Evolutionary conservation across 2,888 invertebrate species (phyloP).

Genomic region (Sarcophaga subvicina): DNA sequence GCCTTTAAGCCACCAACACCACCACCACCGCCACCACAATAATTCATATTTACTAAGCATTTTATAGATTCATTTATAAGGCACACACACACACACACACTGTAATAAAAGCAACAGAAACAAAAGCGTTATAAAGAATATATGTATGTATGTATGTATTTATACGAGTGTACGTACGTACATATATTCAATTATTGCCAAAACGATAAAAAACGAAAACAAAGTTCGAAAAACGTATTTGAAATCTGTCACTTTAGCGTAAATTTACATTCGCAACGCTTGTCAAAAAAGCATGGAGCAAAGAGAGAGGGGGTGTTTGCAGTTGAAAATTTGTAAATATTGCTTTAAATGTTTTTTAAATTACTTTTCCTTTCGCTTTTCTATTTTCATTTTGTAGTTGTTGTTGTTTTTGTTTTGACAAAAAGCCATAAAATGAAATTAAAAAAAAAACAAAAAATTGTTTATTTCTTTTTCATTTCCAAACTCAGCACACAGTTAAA

Average conservation of each 20-base stretch:
- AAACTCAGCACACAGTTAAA: background rate
- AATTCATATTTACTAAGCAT: background rate
- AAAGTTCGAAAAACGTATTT: background rate
- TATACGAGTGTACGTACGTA: too few relatives aligned
- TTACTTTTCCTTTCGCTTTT: slow-evolving; percentile 30
- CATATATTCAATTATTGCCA: background rate
- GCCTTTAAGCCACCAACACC: background rate
- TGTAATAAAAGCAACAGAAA: background rate
- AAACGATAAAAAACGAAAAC: background rate
- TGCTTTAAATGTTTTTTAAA: slow-evolving; percentile 51
- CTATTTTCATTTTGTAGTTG: too few relatives aligned
- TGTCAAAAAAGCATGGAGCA: background rate
- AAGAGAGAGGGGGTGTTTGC: background rate
- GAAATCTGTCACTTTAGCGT: slow-evolving; percentile 37
- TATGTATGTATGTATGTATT: too few relatives aligned
- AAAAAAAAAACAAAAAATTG: slow-evolving; percentile 28
- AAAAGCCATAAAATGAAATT: slow-evolving; percentile 27
- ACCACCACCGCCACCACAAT: background rate
- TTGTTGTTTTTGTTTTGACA: background rate
- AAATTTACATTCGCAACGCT: slow-evolving; percentile 16
- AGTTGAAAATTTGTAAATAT: slow-evolving; percentile 53
- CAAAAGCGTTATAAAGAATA: background rate
- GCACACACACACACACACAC: too few relatives aligned
- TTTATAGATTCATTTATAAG: too few relatives aligned
- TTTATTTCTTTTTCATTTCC: background rate